Evolutionary conservation across 1,140 invertebrate species (phyloP), one percentile per base, ranked within the genome.

Genomic region (Drosophila grimshawi): DNA sequence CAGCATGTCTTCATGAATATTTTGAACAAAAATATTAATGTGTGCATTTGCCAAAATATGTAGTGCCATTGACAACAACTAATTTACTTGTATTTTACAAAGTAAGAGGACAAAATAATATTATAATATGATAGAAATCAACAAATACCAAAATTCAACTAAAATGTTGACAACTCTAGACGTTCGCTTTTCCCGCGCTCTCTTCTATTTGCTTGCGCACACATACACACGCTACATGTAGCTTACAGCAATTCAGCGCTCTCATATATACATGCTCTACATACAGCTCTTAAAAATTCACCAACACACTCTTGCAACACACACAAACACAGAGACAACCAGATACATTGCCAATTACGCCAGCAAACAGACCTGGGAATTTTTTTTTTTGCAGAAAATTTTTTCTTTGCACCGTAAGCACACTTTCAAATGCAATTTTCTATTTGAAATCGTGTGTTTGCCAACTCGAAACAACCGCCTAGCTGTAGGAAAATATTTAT

Each of bases 281-380:
- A 19, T 19, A 19, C 19, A 19, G 37, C 55, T 52, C 49, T 41
- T 52, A 37, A 41, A 56, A 45, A 59, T 5, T 53, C 56, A 51
- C 57, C 29, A 39, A 69, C 4, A 56, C 56, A 65, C 35, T 41
- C 53, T 10, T 43, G n/a, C 46, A 53, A 33, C 32, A 61, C 41
- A 60, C 59, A 72, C 69, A 46, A 70, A 78, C 62, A 68, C 67
- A 80, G 33, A 32, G 8, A 52, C 64, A 66, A 49, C 51, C 63
- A 78, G 43, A 74, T 60, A 60, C 60, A 78, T 65, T 57, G 70
- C 62, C 60, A 83, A 68, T 70, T 80, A 81, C 65, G 73, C 76
- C 64, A 80, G 61, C 80, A 35, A 60, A 88, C 82, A 86, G 83
- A 89, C 85, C 85, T 88, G 85, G 86, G 85, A 89, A 85, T 89